Evolutionary conservation across 2,113 vertebrate species (phyloP), one percentile per base, ranked within the genome.

Genomic region (Cariama cristata): DNA sequence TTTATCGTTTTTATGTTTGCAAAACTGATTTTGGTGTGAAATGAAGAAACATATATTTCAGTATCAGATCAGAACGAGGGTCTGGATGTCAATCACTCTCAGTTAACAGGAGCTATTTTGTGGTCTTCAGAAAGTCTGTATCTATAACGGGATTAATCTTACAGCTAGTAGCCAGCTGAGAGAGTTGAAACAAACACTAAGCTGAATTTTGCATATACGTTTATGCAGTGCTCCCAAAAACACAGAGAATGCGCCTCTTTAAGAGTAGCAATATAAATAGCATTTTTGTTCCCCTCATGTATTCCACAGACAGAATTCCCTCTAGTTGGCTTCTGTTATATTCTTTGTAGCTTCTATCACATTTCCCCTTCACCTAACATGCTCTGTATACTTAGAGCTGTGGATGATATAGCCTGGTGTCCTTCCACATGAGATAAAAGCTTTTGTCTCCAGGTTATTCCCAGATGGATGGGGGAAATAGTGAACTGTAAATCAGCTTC

Each of bases 401-500:
- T 4, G 13, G 55, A 53, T 72, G 45, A 55, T 69, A 47, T 2
- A 80, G 68, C 24, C 35, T 30, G 50, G 33, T 49, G 60, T 59
- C 68, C 79, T 92, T 93, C 76, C 72, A 81, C 45, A 62, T 42
- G 45, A 79, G 52, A 63, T 60, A 84, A 85, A 82, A n/a, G 35
- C 71, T 92, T 96, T 95, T 94, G 58, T 92, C 47, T 93, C 69
- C 74, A 84, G 68, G 60, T 89, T 71, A 68, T 59, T 92, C 83
- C 49, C 35, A 28, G 13, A 63, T 23, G 56, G 22, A 18, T 74
- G 11, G 5, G 27, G 32, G 30, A 89, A 84, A 86, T n/a, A 42
- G 23, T 14, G 52, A 88, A 84, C 8, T 0, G 1, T 68, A 84
- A 91, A 82, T 60, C 56, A 91, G 49, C 40, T 81, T 72, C 15